Conservation (phyloP, 2,113 vertebrate species). For the Bothrops jararaca region DNA sequence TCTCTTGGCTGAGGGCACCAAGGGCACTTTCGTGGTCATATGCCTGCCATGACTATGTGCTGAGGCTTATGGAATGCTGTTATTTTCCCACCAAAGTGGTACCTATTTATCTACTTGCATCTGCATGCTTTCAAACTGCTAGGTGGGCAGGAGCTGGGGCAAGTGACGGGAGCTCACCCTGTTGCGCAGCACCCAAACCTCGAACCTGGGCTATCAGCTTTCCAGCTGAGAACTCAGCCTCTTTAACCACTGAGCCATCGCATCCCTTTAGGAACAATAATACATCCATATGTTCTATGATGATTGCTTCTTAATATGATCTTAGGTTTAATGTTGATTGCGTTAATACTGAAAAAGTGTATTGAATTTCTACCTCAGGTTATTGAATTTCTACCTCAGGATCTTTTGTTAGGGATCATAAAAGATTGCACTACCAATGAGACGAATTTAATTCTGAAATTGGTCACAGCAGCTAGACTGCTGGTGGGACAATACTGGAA, state of each 20-base stretch:
- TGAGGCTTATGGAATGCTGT: not conserved
- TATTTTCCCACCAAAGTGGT: not conserved
- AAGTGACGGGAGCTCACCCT: not conserved
- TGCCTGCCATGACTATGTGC: not conserved
- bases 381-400: too few species aligned
- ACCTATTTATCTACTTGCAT: not conserved
- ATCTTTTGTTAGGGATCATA: too few species aligned
- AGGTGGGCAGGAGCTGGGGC: not conserved
- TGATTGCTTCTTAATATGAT: too few species aligned
- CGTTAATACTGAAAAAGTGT: too few species aligned
- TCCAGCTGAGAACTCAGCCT: not conserved
- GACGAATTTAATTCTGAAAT: too few species aligned
- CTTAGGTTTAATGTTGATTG: too few species aligned
- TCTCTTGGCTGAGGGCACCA: not conserved
- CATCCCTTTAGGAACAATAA: not conserved
- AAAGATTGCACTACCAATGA: too few species aligned
- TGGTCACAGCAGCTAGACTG: too few species aligned
- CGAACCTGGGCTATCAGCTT: not conserved
- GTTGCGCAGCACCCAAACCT: not conserved
- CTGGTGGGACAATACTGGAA: too few species aligned
- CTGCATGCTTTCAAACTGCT: not conserved
- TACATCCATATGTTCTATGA: too few species aligned
- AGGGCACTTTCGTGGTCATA: not conserved
- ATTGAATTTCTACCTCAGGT: too few species aligned
- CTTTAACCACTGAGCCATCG: not conserved